A percentile compares a stretch with the other conserved stretches of the same genome.
Conservation (phyloP, 1,140 invertebrate species). For the Daktulosphaira vitifoliae region DNA sequence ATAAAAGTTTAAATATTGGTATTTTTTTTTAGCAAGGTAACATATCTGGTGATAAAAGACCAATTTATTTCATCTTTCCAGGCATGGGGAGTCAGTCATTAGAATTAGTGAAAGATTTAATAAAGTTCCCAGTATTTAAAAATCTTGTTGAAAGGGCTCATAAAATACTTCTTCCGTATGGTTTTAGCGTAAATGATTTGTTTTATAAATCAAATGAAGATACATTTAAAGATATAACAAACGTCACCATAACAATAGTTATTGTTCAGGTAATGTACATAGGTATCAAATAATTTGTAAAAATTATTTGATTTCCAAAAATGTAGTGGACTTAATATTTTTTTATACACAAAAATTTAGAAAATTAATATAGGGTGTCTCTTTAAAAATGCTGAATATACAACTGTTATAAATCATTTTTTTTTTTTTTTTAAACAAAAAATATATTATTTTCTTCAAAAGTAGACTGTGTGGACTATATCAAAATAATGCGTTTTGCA, state of each 20-base stretch:
- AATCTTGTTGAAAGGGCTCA: constrained; percentile 45
- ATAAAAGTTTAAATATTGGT: too few relatives aligned
- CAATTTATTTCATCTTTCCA: constrained; percentile 56
- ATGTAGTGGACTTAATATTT: too few relatives aligned
- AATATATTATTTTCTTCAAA: too few relatives aligned
- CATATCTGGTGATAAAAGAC: constrained; percentile 48
- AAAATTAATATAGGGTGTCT: too few relatives aligned
- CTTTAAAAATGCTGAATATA: too few relatives aligned
- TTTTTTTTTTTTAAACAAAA: too few relatives aligned
- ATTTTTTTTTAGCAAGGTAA: constrained; percentile 40
- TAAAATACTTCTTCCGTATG: constrained; percentile 39
- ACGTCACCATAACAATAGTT: constrained; percentile 58
- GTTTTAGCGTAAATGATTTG: constrained; percentile 48
- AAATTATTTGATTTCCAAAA: too few relatives aligned
- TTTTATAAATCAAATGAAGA: constrained; percentile 47
- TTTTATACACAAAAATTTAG: too few relatives aligned
- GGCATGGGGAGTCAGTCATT: constrained; percentile 60
- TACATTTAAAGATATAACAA: constrained; percentile 47
- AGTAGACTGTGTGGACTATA: too few relatives aligned
- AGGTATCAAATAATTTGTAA: too few relatives aligned
- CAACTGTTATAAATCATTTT: too few relatives aligned
- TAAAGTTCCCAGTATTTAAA: constrained; percentile 48
- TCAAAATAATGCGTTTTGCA: too few relatives aligned
- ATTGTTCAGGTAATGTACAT: constrained; percentile 59
- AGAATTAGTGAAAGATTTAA: constrained; percentile 51